phyloP scores from a whole-genome alignment of 2,888 invertebrate species.

The Diplazon laetatorius region DNA sequence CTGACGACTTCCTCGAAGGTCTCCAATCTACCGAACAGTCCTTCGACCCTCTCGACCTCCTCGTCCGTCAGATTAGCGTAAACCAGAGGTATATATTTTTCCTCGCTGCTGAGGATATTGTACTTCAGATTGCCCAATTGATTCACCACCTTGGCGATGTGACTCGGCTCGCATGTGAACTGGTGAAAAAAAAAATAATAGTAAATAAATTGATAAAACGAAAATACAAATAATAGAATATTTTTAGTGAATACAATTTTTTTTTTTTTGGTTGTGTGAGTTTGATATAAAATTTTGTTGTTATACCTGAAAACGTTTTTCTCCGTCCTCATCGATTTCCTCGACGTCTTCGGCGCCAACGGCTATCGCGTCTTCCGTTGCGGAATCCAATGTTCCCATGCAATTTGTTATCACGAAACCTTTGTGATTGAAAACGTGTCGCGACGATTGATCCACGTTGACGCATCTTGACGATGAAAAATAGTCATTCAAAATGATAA shows the following conservation, averaged over 20 bases:
- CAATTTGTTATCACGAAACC: conserved; percentile 84
- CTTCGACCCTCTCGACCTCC: conserved; percentile 82
- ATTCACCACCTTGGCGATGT: conserved; percentile 82
- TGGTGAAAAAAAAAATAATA: conserved; percentile 82
- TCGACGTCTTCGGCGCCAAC: conserved; percentile 88
- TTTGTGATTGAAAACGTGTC: conserved; percentile 85
- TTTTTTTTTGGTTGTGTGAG: background rate
- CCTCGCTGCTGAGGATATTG: conserved; percentile 82
- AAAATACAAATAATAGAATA: conserved; percentile 2
- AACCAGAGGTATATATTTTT: conserved; percentile 83
- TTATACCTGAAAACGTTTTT: conserved; percentile 77
- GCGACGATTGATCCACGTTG: conserved; percentile 81
- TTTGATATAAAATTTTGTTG: background rate
- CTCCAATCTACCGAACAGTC: conserved; percentile 84
- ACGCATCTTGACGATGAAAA: conserved; percentile 79
- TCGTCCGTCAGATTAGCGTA: conserved; percentile 83
- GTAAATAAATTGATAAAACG: conserved; percentile 10
- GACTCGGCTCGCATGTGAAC: conserved; percentile 85
- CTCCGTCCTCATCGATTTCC: conserved; percentile 81
- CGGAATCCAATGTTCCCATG: conserved; percentile 83
- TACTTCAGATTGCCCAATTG: conserved; percentile 83
- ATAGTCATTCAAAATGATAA: background rate
- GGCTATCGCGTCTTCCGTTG: conserved; percentile 87
- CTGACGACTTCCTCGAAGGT: conserved; percentile 85
- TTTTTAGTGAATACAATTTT: background rate